Conservation (phyloP, 2,797 vertebrate species). For the Leptodactylus fallax region DNA sequence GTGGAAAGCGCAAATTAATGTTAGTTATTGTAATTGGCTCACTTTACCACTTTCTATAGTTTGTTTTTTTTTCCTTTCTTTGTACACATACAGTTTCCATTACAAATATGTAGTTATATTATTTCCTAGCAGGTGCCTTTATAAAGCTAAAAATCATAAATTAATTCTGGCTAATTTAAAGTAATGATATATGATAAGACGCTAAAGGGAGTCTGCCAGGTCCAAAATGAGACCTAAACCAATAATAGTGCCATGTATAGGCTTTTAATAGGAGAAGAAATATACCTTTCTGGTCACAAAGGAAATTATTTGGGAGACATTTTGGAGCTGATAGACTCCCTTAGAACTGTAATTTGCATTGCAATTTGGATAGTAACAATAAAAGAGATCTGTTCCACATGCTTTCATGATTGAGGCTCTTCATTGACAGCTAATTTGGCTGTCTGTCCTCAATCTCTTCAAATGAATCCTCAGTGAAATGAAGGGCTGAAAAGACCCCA, state of each 20-base stretch:
- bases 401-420: too few relatives aligned
- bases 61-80: neutral
- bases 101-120: neutral
- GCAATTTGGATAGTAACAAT: neutral
- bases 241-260: too few relatives aligned
- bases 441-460: too few relatives aligned
- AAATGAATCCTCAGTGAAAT: too few relatives aligned
- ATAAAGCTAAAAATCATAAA: neutral
- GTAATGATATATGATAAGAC: neutral
- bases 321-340: too few relatives aligned
- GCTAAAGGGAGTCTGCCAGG: too few relatives aligned
- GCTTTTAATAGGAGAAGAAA: too few relatives aligned
- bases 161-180: neutral
- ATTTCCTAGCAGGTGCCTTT: neutral
- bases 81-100: neutral
- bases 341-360: neutral
- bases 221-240: too few relatives aligned
- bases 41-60: neutral
- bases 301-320: neutral
- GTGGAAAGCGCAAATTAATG: constrained; percentile 28
- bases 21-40: neutral
- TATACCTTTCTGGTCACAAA: neutral
- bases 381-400: too few relatives aligned
- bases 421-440: too few relatives aligned
- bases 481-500: too few relatives aligned